These are phyloP conservation scores for Syngnathus floridae DNA, from an alignment of 2,113 vertebrate species.

Conservation along the genomic window DNA sequence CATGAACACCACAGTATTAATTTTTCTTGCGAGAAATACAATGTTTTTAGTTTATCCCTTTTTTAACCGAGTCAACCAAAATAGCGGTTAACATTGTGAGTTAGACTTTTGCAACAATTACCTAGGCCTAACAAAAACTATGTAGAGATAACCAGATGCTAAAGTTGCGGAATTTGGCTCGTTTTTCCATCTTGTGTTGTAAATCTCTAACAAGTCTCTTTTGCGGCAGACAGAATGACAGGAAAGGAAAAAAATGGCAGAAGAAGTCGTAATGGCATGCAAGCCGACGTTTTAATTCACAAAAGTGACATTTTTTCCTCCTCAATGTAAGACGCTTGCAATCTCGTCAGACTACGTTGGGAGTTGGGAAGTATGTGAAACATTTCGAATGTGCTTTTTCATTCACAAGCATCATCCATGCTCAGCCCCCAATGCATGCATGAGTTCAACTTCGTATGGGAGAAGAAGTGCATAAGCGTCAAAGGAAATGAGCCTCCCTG, in stretches of 20 bases:
- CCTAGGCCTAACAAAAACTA: no score
- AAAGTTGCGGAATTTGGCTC: no score
- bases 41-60: no score
- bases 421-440: conserved; percentile 38
- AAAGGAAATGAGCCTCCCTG: conserved; percentile 54
- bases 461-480: conserved; percentile 55
- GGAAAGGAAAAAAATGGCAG: not conserved
- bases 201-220: not conserved
- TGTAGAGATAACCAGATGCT: no score
- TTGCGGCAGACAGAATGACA: not conserved
- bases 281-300: not conserved
- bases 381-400: not conserved
- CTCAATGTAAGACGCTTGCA: not conserved
- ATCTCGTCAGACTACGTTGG: not conserved
- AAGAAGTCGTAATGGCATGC: not conserved
- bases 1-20: no score
- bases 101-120: no score
- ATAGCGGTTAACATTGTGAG: no score
- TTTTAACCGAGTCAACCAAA: no score
- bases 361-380: not conserved
- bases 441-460: conserved; percentile 49
- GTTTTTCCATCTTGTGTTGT: not conserved
- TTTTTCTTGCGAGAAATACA: no score
- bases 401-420: not conserved
- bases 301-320: not conserved